phyloP scores from a whole-genome alignment of 1,140 invertebrate species.

The Meloidogyne chitwoodi region DNA sequence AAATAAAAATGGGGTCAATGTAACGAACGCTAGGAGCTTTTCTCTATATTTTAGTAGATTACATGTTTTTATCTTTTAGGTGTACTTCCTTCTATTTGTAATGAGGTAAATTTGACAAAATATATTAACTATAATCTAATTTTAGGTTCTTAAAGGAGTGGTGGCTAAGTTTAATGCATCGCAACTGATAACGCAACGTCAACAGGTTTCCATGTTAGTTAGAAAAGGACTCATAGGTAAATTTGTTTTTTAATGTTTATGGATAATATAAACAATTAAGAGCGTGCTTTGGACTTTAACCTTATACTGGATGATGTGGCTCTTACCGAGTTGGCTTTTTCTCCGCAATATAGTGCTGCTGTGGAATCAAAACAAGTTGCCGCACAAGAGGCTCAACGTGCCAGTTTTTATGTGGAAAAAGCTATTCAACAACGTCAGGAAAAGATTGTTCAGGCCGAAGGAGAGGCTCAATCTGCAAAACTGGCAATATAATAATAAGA shows the following conservation, averaged over 20 bases:
- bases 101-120: conserved; percentile 73
- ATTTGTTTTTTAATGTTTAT: too few relatives aligned
- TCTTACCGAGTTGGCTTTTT: conserved; percentile 95
- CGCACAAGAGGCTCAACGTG: conserved; percentile 97
- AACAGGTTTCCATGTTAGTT: conserved; percentile 82
- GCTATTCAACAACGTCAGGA: conserved; percentile 96
- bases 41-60: too few relatives aligned
- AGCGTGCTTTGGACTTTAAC: conserved; percentile 95
- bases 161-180: conserved; percentile 99
- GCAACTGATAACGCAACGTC: conserved; percentile 94
- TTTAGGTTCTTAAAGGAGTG: conserved; percentile 81
- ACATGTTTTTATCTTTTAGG: too few relatives aligned
- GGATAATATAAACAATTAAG: conserved; percentile 54
- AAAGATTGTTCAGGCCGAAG: conserved; percentile 98
- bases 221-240: conserved; percentile 77
- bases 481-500: conserved; percentile 50
- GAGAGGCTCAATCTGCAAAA: conserved; percentile 91
- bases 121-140: conserved; percentile 22
- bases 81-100: conserved; percentile 89
- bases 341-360: conserved; percentile 97
- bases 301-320: conserved; percentile 99
- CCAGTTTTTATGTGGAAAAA: conserved; percentile 93
- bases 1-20: too few relatives aligned
- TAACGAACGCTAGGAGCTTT: too few relatives aligned
- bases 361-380: conserved; percentile 94